phyloP scores from a whole-genome alignment of 1,140 invertebrate genomes.

The Teleopsis dalmanni region DNA sequence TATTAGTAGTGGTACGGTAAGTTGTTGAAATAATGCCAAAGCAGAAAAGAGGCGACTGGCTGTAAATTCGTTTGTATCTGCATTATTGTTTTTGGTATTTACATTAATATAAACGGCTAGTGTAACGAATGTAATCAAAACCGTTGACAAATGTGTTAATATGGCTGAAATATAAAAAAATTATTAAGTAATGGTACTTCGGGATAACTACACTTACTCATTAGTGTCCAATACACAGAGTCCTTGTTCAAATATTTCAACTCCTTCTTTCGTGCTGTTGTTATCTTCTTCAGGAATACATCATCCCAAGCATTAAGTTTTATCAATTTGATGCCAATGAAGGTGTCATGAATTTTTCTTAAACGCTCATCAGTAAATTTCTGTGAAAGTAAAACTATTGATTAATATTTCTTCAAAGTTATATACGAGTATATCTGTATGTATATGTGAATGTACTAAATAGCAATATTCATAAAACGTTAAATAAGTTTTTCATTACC shows the following conservation, averaged over 20 bases:
- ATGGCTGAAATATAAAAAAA: constrained; percentile 19
- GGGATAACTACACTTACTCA: constrained; percentile 50
- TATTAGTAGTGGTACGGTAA: constrained; percentile 70
- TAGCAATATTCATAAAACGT: neutral
- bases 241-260: constrained; percentile 64
- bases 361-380: constrained; percentile 66
- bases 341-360: constrained; percentile 66
- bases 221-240: constrained; percentile 64
- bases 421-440: neutral
- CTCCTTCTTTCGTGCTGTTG: constrained; percentile 59
- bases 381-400: constrained; percentile 36
- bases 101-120: constrained; percentile 54
- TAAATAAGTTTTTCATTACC: no score
- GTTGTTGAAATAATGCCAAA: constrained; percentile 70
- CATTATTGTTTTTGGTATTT: no score
- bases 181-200: neutral
- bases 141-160: constrained; percentile 63
- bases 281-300: constrained; percentile 60
- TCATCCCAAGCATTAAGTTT: constrained; percentile 79
- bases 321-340: constrained; percentile 73
- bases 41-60: constrained; percentile 67
- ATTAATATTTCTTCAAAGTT: neutral
- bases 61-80: constrained; percentile 46
- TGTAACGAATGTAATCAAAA: constrained; percentile 64
- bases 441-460: neutral